These are phyloP conservation scores for Catharus minimus DNA, from an alignment of 2,113 vertebrate genomes.

Conservation along the genomic window DNA sequence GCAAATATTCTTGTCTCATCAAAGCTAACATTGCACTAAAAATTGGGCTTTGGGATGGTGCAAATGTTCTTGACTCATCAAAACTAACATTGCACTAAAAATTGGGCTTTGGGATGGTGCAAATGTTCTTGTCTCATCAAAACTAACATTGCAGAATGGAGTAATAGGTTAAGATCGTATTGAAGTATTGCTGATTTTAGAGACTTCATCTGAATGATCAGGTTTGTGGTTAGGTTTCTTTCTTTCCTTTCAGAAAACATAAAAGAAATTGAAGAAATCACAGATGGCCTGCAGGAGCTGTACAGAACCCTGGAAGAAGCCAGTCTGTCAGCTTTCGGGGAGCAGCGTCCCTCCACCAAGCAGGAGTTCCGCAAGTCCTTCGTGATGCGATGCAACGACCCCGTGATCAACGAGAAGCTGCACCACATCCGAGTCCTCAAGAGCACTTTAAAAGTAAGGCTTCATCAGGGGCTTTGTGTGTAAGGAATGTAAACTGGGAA, in stretches of 20 bases:
- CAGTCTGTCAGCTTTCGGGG: conserved; percentile 83
- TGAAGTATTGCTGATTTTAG: not conserved
- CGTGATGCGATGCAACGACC: conserved; percentile 83
- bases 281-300: conserved; percentile 81
- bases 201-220: not conserved
- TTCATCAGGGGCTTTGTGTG: not conserved
- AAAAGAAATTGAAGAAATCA: conserved; percentile 66
- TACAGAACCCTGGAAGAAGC: conserved; percentile 82
- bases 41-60: not conserved
- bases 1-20: not conserved
- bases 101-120: not conserved
- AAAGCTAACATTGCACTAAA: not conserved
- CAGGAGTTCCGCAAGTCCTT: conserved; percentile 89
- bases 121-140: not conserved
- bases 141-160: not conserved
- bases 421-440: conserved; percentile 88
- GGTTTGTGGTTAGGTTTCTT: not conserved
- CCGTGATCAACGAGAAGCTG: conserved; percentile 87
- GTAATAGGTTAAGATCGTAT: not conserved
- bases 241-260: conserved; percentile 64
- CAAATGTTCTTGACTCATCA: not conserved
- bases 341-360: conserved; percentile 84
- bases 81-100: not conserved
- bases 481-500: not conserved
- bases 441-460: conserved; percentile 90